phyloP scores from a whole-genome alignment of 2,888 invertebrate species.

The Sericinus montela region DNA sequence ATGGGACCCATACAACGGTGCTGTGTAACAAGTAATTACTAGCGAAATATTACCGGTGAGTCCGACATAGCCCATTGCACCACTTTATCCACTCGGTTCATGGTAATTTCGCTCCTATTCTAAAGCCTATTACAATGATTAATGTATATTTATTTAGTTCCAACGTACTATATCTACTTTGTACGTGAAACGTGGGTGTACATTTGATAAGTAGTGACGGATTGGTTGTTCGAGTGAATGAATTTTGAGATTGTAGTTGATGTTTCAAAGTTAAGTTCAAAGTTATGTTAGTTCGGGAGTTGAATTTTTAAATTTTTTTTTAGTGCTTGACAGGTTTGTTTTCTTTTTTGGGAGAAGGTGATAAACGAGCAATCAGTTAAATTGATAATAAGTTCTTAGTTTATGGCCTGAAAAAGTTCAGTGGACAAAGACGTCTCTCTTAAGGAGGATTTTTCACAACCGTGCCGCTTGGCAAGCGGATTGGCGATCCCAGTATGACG shows the following conservation, averaged over 20 bases:
- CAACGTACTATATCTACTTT: background rate
- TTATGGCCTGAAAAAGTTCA: too few species aligned
- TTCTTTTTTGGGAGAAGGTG: too few species aligned
- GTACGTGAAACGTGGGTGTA: slow-evolving; percentile 8
- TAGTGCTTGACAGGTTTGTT: too few species aligned
- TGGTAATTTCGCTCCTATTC: slow-evolving; percentile 15
- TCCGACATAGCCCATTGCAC: slow-evolving; percentile 16
- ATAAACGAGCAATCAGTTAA: too few species aligned
- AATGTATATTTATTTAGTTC: slow-evolving; percentile 4
- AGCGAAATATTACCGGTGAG: slow-evolving; percentile 17
- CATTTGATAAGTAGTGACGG: background rate
- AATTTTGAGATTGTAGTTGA: background rate
- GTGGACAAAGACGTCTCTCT: too few species aligned
- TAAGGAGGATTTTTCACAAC: too few species aligned
- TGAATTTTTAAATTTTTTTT: too few species aligned
- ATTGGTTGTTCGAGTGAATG: slow-evolving; percentile 8
- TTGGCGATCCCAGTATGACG: too few species aligned
- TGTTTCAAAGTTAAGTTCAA: too few species aligned
- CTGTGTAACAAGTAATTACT: slow-evolving; percentile 22
- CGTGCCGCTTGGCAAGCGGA: too few species aligned
- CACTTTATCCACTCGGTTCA: slow-evolving; percentile 5
- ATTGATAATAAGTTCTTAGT: too few species aligned
- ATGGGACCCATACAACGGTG: slow-evolving; percentile 26
- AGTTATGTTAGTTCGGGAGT: too few species aligned
- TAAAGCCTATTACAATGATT: background rate